Conservation (phyloP, 2,888 invertebrate species). For the Phortica magna region DNA sequence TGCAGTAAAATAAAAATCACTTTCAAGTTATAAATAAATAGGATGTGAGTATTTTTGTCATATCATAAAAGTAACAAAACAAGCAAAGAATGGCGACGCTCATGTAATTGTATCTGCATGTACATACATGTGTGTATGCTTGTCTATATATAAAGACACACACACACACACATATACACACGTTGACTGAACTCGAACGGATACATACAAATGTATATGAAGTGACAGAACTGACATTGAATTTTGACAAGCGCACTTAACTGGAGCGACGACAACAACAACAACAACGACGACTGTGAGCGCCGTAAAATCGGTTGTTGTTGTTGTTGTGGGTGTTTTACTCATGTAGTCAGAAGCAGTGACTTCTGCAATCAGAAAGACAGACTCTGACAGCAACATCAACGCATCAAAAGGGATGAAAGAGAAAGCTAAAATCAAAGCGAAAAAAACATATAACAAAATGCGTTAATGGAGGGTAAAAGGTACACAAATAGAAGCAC, state of each 20-base stretch:
- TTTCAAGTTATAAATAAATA: constrained; percentile 25
- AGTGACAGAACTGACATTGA: constrained; percentile 67
- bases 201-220: constrained; percentile 42
- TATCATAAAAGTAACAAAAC: not conserved
- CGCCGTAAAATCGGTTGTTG: not conserved
- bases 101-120: constrained; percentile 44
- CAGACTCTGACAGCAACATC: constrained; percentile 20
- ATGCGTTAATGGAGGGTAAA: constrained; percentile 66
- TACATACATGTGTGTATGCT: constrained; percentile 41
- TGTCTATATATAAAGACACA: constrained; percentile 17
- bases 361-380: constrained; percentile 33
- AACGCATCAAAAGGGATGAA: constrained; percentile 61
- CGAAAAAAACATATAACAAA: constrained; percentile 48
- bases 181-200: not conserved
- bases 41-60: constrained; percentile 16
- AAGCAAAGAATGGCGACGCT: constrained; percentile 58
- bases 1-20: constrained; percentile 19
- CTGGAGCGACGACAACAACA: constrained; percentile 44
- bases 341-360: constrained; percentile 29
- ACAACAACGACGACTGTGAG: constrained; percentile 15
- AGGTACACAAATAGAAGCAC: constrained; percentile 50
- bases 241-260: constrained; percentile 63
- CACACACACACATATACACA: constrained; percentile 34
- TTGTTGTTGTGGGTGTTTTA: constrained; percentile 8
- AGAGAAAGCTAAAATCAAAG: constrained; percentile 68